Evolutionary conservation across 2,797 vertebrate genomes (phyloP).

Genomic region (Lophius americanus): DNA sequence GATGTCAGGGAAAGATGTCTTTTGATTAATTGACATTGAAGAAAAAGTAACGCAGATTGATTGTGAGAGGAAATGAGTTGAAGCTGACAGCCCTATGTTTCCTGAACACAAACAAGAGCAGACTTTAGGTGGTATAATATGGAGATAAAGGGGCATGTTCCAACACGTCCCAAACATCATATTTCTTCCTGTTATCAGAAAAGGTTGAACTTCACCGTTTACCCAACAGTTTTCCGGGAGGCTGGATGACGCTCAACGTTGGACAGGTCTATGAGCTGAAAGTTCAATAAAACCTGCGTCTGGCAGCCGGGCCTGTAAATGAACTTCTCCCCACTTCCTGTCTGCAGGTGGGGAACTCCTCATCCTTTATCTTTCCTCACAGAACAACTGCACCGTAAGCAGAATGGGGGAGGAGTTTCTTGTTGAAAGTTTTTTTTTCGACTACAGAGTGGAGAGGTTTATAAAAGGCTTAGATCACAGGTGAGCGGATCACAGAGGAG

Average conservation of each 20-base stretch:
- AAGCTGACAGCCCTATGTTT: slow-evolving; percentile 32
- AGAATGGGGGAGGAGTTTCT: slow-evolving; percentile 64
- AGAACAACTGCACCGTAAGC: slow-evolving; percentile 64
- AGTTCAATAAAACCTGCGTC: slow-evolving; percentile 28
- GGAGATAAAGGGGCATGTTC: slow-evolving; percentile 51
- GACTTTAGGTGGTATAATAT: slow-evolving; percentile 56
- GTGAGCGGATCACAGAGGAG: slow-evolving; percentile 77
- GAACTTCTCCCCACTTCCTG: slow-evolving; percentile 60
- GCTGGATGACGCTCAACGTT: slow-evolving; percentile 21
- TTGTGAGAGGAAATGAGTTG: background rate
- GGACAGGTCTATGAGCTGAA: slow-evolving; percentile 30
- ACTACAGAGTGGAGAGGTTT: slow-evolving; percentile 72
- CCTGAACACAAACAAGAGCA: slow-evolving; percentile 65
- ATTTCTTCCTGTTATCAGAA: slow-evolving; percentile 51
- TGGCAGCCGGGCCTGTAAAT: slow-evolving; percentile 29
- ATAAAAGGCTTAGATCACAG: slow-evolving; percentile 80
- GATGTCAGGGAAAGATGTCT: too few species aligned
- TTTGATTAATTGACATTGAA: too few species aligned
- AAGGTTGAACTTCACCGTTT: slow-evolving; percentile 28
- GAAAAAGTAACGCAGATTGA: background rate
- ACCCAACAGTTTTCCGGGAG: slow-evolving; percentile 12
- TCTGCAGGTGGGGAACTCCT: slow-evolving; percentile 79
- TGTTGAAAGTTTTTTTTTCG: slow-evolving; percentile 58
- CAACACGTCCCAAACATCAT: slow-evolving; percentile 51
- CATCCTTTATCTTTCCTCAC: slow-evolving; percentile 79